These are phyloP conservation scores for Fopius arisanus DNA, from an alignment of 1,140 invertebrate species.

Conservation along the genomic window DNA sequence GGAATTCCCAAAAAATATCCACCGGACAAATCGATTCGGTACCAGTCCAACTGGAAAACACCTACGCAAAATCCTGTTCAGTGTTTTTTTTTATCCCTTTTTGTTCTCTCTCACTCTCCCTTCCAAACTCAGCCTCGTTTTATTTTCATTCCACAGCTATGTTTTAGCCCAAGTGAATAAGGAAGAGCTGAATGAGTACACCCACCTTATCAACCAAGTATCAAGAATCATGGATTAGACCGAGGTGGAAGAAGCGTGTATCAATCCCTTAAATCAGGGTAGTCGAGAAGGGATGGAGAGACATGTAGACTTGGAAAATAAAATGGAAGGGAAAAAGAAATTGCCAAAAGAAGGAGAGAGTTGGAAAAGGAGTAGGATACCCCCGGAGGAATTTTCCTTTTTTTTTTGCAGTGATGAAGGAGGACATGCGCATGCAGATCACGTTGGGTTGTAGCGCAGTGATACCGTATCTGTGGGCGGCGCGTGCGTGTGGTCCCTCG, in stretches of 20 bases:
- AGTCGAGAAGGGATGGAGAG: neutral
- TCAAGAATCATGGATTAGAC: no score
- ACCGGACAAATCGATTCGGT: constrained; percentile 21
- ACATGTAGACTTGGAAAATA: neutral
- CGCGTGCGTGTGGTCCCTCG: constrained; percentile 60
- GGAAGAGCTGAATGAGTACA: no score
- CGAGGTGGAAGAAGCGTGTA: neutral
- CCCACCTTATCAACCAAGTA: no score
- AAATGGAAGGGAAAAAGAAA: no score
- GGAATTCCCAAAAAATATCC: constrained; percentile 26
- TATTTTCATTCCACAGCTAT: neutral
- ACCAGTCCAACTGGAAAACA: neutral
- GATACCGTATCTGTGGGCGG: constrained; percentile 64
- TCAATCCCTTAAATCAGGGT: neutral
- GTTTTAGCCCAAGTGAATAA: neutral
- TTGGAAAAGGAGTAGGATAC: neutral
- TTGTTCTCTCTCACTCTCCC: neutral
- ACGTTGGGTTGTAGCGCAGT: constrained; percentile 59
- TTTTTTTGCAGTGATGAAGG: constrained; percentile 44
- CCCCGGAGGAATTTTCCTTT: constrained; percentile 10
- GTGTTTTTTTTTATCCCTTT: neutral
- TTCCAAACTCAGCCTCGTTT: neutral
- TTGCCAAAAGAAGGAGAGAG: neutral
- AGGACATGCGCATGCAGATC: constrained; percentile 61
- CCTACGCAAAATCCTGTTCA: constrained; percentile 18